phyloP scores from a whole-genome alignment of 2,888 invertebrate genomes.

The Neria commutata region DNA sequence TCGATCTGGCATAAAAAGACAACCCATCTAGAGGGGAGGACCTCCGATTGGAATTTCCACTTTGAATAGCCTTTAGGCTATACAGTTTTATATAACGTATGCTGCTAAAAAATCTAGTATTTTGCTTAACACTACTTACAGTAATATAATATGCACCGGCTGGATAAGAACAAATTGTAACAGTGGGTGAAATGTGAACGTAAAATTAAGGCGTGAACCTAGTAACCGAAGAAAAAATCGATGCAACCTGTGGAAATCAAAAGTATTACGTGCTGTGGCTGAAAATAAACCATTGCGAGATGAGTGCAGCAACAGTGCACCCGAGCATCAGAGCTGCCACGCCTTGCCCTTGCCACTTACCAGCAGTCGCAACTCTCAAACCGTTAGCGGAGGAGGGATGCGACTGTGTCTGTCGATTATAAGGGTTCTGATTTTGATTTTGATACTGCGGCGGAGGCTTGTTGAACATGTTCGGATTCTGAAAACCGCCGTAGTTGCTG shows the following conservation, averaged over 20 bases:
- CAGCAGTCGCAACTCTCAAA: conserved; percentile 22
- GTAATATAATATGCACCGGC: too few relatives aligned
- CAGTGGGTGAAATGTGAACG: neutral
- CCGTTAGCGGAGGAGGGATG: conserved; percentile 49
- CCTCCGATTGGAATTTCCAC: too few relatives aligned
- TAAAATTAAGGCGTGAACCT: neutral
- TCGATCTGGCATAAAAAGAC: too few relatives aligned
- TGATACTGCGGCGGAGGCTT: conserved; percentile 61
- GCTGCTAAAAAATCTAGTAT: too few relatives aligned
- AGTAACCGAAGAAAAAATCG: neutral
- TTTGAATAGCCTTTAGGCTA: too few relatives aligned
- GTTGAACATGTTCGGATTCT: conserved; percentile 60
- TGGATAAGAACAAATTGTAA: too few relatives aligned
- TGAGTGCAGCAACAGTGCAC: conserved; percentile 9
- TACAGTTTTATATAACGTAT: too few relatives aligned
- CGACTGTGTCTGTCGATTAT: conserved; percentile 59
- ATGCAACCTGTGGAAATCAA: neutral
- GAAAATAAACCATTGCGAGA: conserved; percentile 26
- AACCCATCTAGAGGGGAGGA: too few relatives aligned
- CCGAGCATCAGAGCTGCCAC: conserved; percentile 7
- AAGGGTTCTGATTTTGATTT: conserved; percentile 58
- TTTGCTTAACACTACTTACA: too few relatives aligned
- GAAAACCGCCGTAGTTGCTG: conserved; percentile 49
- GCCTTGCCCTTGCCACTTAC: conserved; percentile 3
- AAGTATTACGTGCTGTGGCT: conserved; percentile 16